phyloP scores from a whole-genome alignment of 2,113 vertebrate species.

The Austrofundulus limnaeus region DNA sequence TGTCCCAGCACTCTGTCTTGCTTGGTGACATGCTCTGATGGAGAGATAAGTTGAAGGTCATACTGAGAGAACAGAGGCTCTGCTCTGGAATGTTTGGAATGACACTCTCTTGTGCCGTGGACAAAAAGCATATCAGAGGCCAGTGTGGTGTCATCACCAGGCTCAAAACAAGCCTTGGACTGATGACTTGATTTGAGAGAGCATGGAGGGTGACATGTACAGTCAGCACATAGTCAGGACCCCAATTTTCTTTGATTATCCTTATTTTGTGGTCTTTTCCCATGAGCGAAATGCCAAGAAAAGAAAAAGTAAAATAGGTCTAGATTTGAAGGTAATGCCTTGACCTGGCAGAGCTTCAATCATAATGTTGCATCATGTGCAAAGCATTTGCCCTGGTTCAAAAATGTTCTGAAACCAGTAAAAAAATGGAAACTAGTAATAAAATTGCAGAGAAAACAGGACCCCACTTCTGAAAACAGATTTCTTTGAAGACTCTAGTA shows the following conservation, averaged over 20 bases:
- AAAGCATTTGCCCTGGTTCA: conserved; percentile 24
- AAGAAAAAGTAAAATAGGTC: background rate
- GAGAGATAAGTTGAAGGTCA: conserved; percentile 81
- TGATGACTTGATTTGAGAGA: conserved; percentile 38
- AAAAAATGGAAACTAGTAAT: conserved; percentile 16
- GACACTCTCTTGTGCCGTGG: conserved; percentile 64
- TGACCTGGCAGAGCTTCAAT: conserved; percentile 9
- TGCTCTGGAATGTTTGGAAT: conserved; percentile 76
- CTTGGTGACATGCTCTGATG: conserved; percentile 73
- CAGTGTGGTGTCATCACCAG: conserved; percentile 49
- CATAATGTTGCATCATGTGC: too few relatives aligned
- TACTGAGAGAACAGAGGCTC: conserved; percentile 72
- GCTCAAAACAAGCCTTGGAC: conserved; percentile 7
- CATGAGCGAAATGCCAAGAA: conserved; percentile 15
- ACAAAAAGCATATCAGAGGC: conserved; percentile 66
- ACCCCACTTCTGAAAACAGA: conserved; percentile 31
- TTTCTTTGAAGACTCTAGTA: conserved; percentile 40
- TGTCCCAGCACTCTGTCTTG: conserved; percentile 18
- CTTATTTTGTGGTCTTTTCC: conserved; percentile 11
- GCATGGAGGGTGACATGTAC: conserved; percentile 18
- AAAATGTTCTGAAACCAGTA: conserved; percentile 10
- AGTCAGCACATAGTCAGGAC: conserved; percentile 32
- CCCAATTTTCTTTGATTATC: conserved; percentile 31
- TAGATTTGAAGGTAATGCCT: conserved; percentile 7
- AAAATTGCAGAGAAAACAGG: conserved; percentile 27